phyloP scores from a whole-genome alignment of 64 coral and sea anemone genomes.

The Astreopora myriophthalma region DNA sequence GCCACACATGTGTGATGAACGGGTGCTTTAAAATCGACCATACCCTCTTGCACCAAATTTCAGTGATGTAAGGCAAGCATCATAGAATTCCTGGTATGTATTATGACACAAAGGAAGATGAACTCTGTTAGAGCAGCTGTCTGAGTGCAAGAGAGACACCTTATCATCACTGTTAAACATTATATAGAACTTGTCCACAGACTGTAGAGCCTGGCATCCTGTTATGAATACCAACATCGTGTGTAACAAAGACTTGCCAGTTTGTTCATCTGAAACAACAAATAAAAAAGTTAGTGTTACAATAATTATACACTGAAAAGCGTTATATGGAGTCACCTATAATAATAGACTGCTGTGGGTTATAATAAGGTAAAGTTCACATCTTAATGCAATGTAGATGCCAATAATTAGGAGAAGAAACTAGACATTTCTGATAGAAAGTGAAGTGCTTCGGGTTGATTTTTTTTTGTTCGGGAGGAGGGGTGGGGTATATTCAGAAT shows the following conservation, averaged over 20 bases:
- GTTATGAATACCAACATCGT: neutral
- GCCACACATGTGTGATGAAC: neutral
- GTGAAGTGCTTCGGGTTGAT: neutral
- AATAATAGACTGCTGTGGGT: neutral
- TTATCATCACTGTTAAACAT: constrained; percentile 1
- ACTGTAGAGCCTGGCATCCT: neutral
- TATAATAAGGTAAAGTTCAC: neutral
- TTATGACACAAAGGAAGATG: constrained; percentile 9
- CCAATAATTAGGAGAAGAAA: neutral
- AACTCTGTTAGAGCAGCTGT: constrained; percentile 36
- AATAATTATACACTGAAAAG: neutral
- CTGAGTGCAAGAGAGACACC: constrained; percentile 19
- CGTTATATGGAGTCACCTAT: neutral
- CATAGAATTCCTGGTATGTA: constrained; percentile 49
- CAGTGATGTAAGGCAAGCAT: constrained; percentile 21
- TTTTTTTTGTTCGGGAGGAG: neutral
- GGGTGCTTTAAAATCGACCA: constrained; percentile 35
- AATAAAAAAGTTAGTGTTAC: constrained; percentile 1
- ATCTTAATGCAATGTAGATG: neutral
- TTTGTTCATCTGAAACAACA: neutral
- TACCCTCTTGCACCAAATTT: constrained; percentile 29
- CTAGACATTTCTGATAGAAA: neutral
- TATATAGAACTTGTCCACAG: constrained; percentile 2
- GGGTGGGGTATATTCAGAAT: constrained; percentile 5
- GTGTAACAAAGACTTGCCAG: neutral